phyloP scores from a whole-genome alignment of 2,888 invertebrate genomes.

The Cosmia trapezina region DNA sequence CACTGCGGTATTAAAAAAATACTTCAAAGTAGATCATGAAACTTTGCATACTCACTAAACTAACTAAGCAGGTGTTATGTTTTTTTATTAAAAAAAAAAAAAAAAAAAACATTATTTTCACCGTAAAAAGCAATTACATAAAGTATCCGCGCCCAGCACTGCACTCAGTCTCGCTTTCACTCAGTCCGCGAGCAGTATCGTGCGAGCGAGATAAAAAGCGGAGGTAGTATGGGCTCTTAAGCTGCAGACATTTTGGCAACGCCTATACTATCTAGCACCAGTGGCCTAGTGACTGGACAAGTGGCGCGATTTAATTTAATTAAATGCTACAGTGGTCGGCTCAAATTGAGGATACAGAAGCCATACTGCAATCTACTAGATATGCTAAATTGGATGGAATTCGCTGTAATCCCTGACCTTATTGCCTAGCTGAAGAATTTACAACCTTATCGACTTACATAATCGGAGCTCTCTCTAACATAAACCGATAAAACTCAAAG shows the following conservation, averaged over 20 bases:
- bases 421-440: not conserved
- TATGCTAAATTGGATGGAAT: conserved; percentile 37
- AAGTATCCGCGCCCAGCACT: too few relatives aligned
- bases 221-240: not conserved
- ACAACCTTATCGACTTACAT: conserved; percentile 8
- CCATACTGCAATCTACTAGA: conserved; percentile 42
- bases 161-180: too few relatives aligned
- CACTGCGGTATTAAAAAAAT: too few relatives aligned
- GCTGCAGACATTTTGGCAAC: conserved; percentile 19
- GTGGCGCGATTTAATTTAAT: conserved; percentile 53
- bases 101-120: too few relatives aligned
- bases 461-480: not conserved
- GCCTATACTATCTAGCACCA: not conserved
- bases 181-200: too few relatives aligned
- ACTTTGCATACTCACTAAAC: too few relatives aligned
- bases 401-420: conserved; percentile 14
- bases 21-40: too few relatives aligned
- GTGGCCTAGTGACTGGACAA: conserved; percentile 25
- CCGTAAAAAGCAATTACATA: too few relatives aligned
- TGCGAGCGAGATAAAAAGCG: too few relatives aligned
- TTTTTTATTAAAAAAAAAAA: too few relatives aligned
- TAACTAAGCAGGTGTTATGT: too few relatives aligned
- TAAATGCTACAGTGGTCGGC: conserved; percentile 37
- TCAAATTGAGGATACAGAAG: conserved; percentile 44
- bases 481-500: conserved; percentile 12